Evolutionary conservation across 2,797 vertebrate species (phyloP).

Genomic region (Sylvilagus floridanus): DNA sequence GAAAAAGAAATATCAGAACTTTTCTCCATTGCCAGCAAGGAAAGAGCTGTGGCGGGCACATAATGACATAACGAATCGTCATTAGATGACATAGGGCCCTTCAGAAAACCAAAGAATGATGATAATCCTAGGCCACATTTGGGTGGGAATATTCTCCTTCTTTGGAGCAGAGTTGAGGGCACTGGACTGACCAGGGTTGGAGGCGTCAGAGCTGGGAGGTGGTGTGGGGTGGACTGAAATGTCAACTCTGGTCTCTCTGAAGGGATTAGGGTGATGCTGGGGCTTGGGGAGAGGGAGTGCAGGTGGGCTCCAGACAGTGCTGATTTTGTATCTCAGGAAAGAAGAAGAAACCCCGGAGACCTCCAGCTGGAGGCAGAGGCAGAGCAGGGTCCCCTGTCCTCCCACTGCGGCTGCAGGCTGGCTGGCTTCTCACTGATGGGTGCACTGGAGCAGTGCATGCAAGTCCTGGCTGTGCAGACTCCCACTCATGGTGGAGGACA

Average conservation of each 20-base stretch:
- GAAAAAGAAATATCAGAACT: constrained; percentile 32
- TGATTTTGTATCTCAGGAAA: background rate
- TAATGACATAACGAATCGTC: constrained; percentile 60
- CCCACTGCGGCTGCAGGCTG: fast-evolving
- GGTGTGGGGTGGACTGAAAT: background rate
- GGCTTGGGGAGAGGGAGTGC: background rate
- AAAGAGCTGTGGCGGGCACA: constrained; percentile 63
- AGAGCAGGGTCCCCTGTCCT: background rate
- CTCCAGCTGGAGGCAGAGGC: background rate
- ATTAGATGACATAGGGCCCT: constrained; percentile 12
- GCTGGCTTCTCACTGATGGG: background rate
- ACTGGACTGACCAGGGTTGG: background rate
- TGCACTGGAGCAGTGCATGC: background rate
- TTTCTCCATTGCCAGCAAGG: background rate
- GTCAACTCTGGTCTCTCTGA: constrained; percentile 1
- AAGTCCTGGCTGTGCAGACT: background rate
- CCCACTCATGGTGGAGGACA: constrained; percentile 9
- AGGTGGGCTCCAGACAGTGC: background rate
- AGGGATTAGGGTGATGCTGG: background rate
- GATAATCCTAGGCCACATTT: constrained; percentile 52
- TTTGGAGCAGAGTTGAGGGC: background rate
- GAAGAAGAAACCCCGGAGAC: background rate
- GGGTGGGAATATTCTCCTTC: constrained; percentile 22
- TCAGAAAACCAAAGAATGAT: background rate
- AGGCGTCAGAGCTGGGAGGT: background rate